Evolutionary conservation across 2,797 vertebrate genomes (phyloP).

Genomic region (Anniella stebbinsi): DNA sequence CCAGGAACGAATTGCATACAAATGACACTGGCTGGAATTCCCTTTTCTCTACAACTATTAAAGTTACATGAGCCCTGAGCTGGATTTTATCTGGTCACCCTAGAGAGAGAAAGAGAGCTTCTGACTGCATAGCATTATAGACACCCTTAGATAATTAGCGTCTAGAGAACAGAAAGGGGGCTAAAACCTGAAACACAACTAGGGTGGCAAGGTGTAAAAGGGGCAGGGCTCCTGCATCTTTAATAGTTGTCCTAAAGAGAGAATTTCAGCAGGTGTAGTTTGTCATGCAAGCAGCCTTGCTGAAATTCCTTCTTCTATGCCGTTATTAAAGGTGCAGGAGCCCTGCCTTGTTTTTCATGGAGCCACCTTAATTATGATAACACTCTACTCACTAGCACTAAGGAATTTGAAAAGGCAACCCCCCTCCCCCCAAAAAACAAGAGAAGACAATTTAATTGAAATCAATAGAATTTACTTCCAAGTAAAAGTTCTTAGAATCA

Average conservation of each 20-base stretch:
- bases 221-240: not conserved
- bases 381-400: not conserved
- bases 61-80: no score
- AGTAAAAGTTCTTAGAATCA: not conserved
- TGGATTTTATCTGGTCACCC: no score
- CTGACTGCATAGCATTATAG: no score
- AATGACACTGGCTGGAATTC: no score
- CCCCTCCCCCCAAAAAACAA: not conserved
- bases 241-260: not conserved
- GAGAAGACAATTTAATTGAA: not conserved
- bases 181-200: not conserved
- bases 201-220: not conserved
- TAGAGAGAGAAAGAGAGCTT: no score
- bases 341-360: not conserved
- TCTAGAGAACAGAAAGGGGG: not conserved
- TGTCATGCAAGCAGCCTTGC: no score
- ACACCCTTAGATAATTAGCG: no score
- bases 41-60: no score
- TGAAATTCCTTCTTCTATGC: no score
- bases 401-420: not conserved
- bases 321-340: no score
- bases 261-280: not conserved
- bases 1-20: no score
- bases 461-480: not conserved
- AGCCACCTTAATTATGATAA: not conserved